phyloP scores from a whole-genome alignment of 2,797 vertebrate genomes.

The Taenioides sp. region DNA sequence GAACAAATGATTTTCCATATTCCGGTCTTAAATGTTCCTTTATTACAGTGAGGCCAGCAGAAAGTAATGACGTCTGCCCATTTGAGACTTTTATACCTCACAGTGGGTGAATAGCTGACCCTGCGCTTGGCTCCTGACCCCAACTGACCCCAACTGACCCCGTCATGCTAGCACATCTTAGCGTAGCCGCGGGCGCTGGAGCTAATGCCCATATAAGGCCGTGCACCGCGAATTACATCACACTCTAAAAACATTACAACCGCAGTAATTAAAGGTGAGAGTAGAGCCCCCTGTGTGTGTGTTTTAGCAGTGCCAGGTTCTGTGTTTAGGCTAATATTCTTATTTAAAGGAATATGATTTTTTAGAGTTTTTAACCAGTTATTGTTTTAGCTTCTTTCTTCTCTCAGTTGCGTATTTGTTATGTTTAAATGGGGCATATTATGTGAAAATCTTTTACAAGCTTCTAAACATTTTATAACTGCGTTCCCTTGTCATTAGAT shows the following conservation, averaged over 20 bases:
- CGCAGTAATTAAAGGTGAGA: neutral
- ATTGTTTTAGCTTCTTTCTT: too few relatives aligned
- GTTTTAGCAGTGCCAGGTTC: too few relatives aligned
- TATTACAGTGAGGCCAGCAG: conserved; percentile 23
- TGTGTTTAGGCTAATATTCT: too few relatives aligned
- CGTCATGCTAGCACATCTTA: neutral
- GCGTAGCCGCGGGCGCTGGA: conserved; percentile 19
- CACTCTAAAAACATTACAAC: conserved; percentile 11
- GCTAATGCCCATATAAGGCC: conserved; percentile 54
- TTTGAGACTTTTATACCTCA: conserved; percentile 22
- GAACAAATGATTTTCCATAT: too few relatives aligned
- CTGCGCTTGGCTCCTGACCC: conserved; percentile 51
- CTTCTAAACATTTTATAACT: too few relatives aligned
- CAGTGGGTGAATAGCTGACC: conserved; percentile 51
- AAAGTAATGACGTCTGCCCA: conserved; percentile 43
- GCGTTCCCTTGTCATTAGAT: too few relatives aligned
- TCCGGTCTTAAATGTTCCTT: neutral
- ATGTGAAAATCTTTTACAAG: too few relatives aligned
- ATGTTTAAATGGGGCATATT: too few relatives aligned
- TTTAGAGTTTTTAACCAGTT: too few relatives aligned
- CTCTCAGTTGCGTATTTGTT: too few relatives aligned
- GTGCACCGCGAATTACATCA: conserved; percentile 21
- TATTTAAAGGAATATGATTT: too few relatives aligned
- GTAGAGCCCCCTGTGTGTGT: neutral
- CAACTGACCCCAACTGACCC: conserved; percentile 53